phyloP scores from a whole-genome alignment of 2,888 invertebrate species.

The Erpobdella octoculata region DNA sequence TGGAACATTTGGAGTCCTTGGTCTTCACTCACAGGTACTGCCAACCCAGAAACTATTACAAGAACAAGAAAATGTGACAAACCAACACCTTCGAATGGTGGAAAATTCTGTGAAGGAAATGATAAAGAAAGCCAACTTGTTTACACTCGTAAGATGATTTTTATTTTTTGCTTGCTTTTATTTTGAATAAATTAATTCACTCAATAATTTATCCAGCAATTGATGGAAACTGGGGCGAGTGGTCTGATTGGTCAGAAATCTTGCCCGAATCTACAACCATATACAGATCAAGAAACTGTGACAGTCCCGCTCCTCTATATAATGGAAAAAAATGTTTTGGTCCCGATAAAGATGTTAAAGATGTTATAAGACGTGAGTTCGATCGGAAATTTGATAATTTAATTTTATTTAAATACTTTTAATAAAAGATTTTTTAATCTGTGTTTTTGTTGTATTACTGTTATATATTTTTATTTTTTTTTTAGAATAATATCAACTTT shows the following conservation, averaged over 20 bases:
- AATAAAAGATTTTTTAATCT: too few species aligned
- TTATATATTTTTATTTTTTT: background rate
- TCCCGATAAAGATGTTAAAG: background rate
- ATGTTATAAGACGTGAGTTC: constrained; percentile 7
- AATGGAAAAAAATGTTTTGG: constrained; percentile 9
- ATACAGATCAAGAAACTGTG: background rate
- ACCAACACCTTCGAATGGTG: background rate
- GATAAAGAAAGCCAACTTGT: constrained; percentile 22
- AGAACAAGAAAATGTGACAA: constrained; percentile 9
- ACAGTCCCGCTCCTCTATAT: background rate
- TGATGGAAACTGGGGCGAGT: constrained; percentile 12
- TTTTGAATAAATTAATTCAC: background rate
- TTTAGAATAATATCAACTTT: background rate
- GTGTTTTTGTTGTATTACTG: background rate
- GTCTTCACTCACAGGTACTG: background rate
- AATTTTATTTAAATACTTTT: too few species aligned
- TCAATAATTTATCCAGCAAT: background rate
- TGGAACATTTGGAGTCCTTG: constrained; percentile 16
- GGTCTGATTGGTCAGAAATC: background rate
- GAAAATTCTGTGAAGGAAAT: constrained; percentile 4
- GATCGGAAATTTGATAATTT: too few species aligned
- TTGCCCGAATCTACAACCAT: background rate
- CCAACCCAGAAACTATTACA: constrained; percentile 5
- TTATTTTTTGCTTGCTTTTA: background rate
- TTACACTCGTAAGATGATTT: constrained; percentile 7